A percentile compares a stretch with the other conserved stretches of the same genome.
Conservation (phyloP, 2,797 vertebrate genomes). For the Sebastes oblongus region DNA sequence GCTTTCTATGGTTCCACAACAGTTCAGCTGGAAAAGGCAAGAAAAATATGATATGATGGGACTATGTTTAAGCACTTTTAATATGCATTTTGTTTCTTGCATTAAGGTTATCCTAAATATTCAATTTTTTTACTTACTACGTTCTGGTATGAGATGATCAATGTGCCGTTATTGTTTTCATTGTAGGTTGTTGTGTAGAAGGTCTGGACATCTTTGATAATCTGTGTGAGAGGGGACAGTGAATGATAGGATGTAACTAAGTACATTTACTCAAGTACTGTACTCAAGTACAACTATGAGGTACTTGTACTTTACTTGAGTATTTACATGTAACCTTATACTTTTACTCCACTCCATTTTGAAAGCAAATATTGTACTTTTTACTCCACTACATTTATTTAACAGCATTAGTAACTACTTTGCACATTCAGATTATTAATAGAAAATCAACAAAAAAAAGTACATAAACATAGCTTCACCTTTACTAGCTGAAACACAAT, state of each 20-base stretch:
- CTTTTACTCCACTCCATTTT: too few species aligned
- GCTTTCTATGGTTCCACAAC: slow-evolving; percentile 67
- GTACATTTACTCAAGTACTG: too few species aligned
- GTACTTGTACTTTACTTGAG: too few species aligned
- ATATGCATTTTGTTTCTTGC: background rate
- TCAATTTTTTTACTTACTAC: slow-evolving; percentile 80
- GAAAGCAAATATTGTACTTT: too few species aligned
- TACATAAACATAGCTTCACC: too few species aligned
- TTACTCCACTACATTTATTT: too few species aligned
- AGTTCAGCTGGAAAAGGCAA: slow-evolving; percentile 71
- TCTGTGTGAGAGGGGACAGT: slow-evolving; percentile 74
- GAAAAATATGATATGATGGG: background rate
- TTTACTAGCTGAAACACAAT: too few species aligned
- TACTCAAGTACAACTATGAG: too few species aligned
- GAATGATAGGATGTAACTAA: background rate
- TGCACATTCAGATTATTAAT: too few species aligned
- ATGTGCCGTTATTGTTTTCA: slow-evolving; percentile 71
- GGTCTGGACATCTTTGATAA: slow-evolving; percentile 87
- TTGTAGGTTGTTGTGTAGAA: slow-evolving; percentile 85
- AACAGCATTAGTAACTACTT: too few species aligned
- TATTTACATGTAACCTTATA: too few species aligned
- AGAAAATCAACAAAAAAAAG: too few species aligned
- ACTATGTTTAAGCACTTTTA: background rate
- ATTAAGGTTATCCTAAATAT: background rate
- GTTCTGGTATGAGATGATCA: slow-evolving; percentile 82